Evolutionary conservation across 1,140 invertebrate genomes (phyloP), one percentile per base, ranked within the genome.

Genomic region (Acromyrmex echinatior): DNA sequence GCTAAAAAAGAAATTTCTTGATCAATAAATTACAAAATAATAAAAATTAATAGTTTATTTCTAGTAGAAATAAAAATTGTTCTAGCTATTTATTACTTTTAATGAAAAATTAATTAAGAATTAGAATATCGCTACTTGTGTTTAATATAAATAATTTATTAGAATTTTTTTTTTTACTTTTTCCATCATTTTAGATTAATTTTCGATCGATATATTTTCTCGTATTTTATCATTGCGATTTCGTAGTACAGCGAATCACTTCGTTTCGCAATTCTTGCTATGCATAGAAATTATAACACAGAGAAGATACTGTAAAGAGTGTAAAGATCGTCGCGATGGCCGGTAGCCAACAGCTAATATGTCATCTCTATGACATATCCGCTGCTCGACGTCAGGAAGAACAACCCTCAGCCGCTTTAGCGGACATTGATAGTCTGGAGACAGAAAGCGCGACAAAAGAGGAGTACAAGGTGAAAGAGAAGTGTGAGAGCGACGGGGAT

Each of bases 291-390:
- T 14, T 25, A 56, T 16, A 51, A 51, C 2, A 6, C 21, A 18
- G 51, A 76, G 35, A 56, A 56, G n/a, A 21, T 28, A n/a, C 56
- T 45, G 39, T 45, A 45, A 45, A 45, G 39, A 45, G 39, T 35
- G 21, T 45, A 56, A 79, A 65, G 51, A 86, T 53, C 53, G n/a
- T 65, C 51, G 62, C 68, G 18, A 25, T 63, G 62, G 45, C 21
- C 70, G 12, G 21, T 76, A 71, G 68, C 78, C 62, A 71, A 70
- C 84, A 65, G 87, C 89, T 77, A 91, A 91, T 91, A 91, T 85
- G 89, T 91, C 90, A 91, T 91, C 87, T 87, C 60, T 88, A 39
- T 65, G 45, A 71, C 65, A 56, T 7, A n/a, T 9, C n/a, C 25
- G 49, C 56, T 62, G 71, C 10, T 63, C 39, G 87, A 71, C 10